phyloP scores from a whole-genome alignment of 92 coral and sea anemone genomes.

The Bergia sp. region DNA sequence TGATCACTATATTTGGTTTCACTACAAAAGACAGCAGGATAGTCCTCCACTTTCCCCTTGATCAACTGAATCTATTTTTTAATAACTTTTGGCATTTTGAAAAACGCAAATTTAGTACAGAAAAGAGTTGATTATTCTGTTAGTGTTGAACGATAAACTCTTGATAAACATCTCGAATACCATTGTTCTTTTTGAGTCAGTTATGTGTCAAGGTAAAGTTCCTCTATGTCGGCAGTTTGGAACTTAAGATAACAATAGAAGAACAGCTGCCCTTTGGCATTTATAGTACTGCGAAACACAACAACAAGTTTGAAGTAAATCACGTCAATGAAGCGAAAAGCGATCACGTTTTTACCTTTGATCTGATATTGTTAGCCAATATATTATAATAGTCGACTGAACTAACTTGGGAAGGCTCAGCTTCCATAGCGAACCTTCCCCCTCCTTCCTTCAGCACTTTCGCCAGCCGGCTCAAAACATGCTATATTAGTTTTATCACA shows the following conservation, averaged over 20 bases:
- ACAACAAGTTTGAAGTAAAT: background rate
- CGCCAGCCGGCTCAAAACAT: background rate
- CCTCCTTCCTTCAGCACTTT: background rate
- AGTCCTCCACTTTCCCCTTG: background rate
- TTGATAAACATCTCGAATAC: background rate
- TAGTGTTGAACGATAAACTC: background rate
- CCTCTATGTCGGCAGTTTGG: background rate
- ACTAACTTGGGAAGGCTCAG: background rate
- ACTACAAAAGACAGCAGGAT: background rate
- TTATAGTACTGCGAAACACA: slow-evolving; percentile 5
- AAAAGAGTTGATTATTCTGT: background rate
- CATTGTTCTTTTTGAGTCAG: background rate
- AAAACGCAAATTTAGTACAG: background rate
- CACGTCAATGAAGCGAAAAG: slow-evolving; percentile 31
- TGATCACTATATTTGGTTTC: background rate
- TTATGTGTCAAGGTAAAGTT: background rate
- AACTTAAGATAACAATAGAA: background rate
- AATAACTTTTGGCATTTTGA: background rate
- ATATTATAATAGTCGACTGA: background rate
- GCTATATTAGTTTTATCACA: background rate
- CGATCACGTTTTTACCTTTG: slow-evolving; percentile 35
- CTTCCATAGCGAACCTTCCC: background rate
- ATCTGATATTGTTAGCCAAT: background rate
- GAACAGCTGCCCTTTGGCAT: slow-evolving; percentile 27
- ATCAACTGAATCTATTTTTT: background rate